Conservation (phyloP, 2,888 invertebrate species). For the Mellilla xanthometata region DNA sequence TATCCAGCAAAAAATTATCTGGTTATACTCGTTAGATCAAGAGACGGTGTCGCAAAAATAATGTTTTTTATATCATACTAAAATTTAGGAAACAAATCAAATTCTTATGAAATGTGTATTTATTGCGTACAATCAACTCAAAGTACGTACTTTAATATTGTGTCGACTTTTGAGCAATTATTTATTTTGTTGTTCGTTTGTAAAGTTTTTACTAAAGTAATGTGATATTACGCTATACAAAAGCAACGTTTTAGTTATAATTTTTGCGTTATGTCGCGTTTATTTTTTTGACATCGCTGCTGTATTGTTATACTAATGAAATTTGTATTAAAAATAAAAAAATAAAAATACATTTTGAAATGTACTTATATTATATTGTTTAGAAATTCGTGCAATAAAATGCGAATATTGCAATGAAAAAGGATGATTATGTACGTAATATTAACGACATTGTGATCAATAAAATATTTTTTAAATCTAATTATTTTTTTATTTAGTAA, state of each 20-base stretch:
- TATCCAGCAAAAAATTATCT: no score
- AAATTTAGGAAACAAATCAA: not conserved
- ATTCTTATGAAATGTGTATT: no score
- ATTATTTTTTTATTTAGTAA: no score
- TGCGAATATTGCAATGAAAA: conserved; percentile 9
- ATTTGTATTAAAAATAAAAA: conserved; percentile 39
- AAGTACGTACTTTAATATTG: no score
- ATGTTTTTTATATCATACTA: not conserved
- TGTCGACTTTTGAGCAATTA: not conserved
- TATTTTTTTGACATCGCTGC: conserved; percentile 31
- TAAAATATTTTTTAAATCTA: conserved; percentile 26
- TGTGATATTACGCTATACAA: conserved; percentile 24
- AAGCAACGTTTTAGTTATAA: conserved; percentile 26
- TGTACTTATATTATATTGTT: conserved; percentile 26
- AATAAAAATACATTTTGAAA: no score
- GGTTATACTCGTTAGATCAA: no score
- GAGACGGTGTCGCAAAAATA: conserved; percentile 20
- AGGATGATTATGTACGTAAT: conserved; percentile 16
- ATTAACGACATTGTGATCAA: conserved; percentile 18
- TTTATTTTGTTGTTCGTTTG: conserved; percentile 9
- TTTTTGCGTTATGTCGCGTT: conserved; percentile 37
- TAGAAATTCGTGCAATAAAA: conserved; percentile 26
- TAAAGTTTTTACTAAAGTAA: conserved; percentile 4
- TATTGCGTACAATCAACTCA: no score
- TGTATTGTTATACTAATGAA: conserved; percentile 47